Percentiles rank a stretch among this genome's conserved stretches.
These are phyloP conservation scores for Ochropacha duplaris DNA, from an alignment of 2,888 invertebrate genomes.

Conservation along the genomic window DNA sequence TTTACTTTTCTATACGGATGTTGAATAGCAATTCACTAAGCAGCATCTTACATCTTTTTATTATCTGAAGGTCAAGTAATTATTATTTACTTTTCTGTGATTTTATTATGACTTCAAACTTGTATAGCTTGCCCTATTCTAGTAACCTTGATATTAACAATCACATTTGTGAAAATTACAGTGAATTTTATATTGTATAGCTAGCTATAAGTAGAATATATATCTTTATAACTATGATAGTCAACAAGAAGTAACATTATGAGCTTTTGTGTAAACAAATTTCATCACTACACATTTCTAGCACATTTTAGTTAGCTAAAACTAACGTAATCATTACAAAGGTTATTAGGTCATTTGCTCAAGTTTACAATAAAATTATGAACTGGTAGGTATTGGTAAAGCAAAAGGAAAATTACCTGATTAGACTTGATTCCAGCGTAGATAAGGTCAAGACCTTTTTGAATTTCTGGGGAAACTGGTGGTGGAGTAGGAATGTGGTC, in stretches of 20 bases:
- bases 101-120: not conserved
- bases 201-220: no score
- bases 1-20: no score
- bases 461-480: conserved; percentile 92
- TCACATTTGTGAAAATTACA: not conserved
- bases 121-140: not conserved
- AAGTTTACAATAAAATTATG: no score
- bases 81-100: not conserved
- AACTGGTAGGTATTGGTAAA: not conserved
- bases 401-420: conserved; percentile 42
- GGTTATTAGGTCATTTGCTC: not conserved
- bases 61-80: not conserved
- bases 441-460: conserved; percentile 93
- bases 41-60: no score
- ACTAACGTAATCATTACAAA: not conserved
- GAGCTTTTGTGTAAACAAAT: not conserved
- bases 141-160: not conserved
- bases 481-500: conserved; percentile 93
- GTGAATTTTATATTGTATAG: conserved; percentile 1
- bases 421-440: conserved; percentile 90
- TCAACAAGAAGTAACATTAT: not conserved
- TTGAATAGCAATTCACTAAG: not conserved
- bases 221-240: not conserved
- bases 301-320: not conserved
- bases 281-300: not conserved